These are phyloP conservation scores for Eutolmus rufibarbis DNA, from an alignment of 2,888 invertebrate genomes.

Conservation along the genomic window DNA sequence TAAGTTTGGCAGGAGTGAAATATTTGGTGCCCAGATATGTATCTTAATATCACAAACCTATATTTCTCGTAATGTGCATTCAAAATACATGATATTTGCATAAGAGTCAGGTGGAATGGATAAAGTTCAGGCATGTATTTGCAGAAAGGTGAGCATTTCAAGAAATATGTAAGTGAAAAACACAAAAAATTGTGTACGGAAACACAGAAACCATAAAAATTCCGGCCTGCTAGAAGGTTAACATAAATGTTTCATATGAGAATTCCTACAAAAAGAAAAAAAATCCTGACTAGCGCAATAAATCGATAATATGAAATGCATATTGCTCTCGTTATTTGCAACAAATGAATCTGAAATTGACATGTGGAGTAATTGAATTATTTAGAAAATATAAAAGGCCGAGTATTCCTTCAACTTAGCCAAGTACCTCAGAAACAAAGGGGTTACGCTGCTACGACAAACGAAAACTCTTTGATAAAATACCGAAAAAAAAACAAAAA, in stretches of 20 bases:
- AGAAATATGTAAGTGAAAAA: background rate
- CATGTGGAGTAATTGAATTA: background rate
- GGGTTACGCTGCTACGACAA: background rate
- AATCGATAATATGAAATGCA: background rate
- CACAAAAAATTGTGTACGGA: background rate
- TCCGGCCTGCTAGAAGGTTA: background rate
- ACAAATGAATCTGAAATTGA: background rate
- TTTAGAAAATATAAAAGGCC: background rate
- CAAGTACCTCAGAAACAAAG: background rate
- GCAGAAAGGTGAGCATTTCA: background rate
- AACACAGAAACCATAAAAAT: background rate
- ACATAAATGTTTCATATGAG: background rate
- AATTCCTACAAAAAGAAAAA: background rate
- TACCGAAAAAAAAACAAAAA: background rate
- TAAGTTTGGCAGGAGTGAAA: too few species aligned
- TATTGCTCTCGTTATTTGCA: background rate
- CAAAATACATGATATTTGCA: background rate
- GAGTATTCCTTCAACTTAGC: background rate
- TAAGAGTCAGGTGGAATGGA: background rate
- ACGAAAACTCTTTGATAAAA: background rate
- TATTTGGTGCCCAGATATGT: too few species aligned
- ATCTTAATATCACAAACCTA: too few species aligned
- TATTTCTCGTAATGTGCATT: background rate
- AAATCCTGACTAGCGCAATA: background rate
- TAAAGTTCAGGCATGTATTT: background rate